These are phyloP conservation scores for Apodemus sylvaticus DNA, from an alignment of 2,113 vertebrate genomes.

Conservation along the genomic window DNA sequence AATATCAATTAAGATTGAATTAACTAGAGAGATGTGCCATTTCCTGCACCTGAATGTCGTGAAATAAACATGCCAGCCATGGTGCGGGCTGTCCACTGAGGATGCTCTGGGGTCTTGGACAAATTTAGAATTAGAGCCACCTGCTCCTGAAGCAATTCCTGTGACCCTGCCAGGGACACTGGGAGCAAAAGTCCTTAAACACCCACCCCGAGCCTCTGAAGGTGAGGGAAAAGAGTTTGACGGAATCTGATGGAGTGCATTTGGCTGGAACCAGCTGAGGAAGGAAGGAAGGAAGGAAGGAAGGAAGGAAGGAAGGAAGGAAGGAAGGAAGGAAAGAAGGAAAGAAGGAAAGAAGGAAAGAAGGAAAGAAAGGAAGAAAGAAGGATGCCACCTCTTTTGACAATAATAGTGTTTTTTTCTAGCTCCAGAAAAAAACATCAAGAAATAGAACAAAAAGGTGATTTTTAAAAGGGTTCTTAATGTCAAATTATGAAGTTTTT, in stretches of 20 bases:
- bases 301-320: too few relatives aligned
- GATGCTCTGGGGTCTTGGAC: not conserved
- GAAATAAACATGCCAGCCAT: slow-evolving; percentile 4
- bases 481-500: not conserved
- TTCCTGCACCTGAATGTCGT: not conserved
- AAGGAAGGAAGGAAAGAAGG: too few relatives aligned
- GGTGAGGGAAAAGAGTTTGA: not conserved
- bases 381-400: not conserved
- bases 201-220: not conserved
- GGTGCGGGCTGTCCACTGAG: not conserved
- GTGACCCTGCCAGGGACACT: slow-evolving; percentile 8
- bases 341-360: too few relatives aligned
- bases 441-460: slow-evolving; percentile 35
- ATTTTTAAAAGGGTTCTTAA: not conserved
- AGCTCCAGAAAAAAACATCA: slow-evolving; percentile 54
- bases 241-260: not conserved
- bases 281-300: not conserved
- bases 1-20: slow-evolving; percentile 51
- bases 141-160: slow-evolving; percentile 16
- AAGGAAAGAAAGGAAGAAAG: not conserved
- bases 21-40: not conserved
- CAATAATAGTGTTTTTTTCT: slow-evolving; percentile 48
- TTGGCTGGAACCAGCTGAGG: not conserved
- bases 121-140: slow-evolving; percentile 36
- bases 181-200: not conserved